phyloP scores from a whole-genome alignment of 2,797 vertebrate genomes.

The Platalea minor region DNA sequence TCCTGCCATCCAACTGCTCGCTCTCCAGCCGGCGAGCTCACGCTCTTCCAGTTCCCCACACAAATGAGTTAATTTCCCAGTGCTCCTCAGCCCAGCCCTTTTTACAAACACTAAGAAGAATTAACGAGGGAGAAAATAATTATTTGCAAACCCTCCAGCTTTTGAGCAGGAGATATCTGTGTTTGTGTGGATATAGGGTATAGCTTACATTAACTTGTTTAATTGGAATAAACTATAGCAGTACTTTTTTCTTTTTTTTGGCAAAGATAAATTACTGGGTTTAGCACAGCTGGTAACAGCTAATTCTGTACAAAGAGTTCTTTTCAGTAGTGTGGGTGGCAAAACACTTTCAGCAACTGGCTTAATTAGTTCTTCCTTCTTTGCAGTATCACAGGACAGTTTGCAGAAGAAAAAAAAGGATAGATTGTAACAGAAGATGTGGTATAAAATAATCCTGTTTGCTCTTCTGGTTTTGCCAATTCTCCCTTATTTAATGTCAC shows the following conservation, averaged over 20 bases:
- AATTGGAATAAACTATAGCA: slow-evolving; percentile 38
- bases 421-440: background rate
- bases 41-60: background rate
- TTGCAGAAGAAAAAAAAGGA: background rate
- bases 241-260: background rate
- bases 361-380: slow-evolving; percentile 45
- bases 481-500: background rate
- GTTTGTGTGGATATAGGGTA: slow-evolving; percentile 7
- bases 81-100: background rate
- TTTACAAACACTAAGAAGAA: background rate
- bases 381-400: slow-evolving; percentile 11
- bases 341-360: slow-evolving; percentile 52
- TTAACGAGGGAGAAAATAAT: slow-evolving; percentile 18
- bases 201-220: slow-evolving; percentile 14
- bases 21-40: background rate
- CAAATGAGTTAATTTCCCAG: background rate
- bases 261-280: slow-evolving; percentile 35
- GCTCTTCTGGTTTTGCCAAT: background rate
- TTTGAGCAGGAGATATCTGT: background rate
- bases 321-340: slow-evolving; percentile 48
- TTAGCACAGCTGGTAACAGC: slow-evolving; percentile 47
- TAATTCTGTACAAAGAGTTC: slow-evolving; percentile 52
- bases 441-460: background rate
- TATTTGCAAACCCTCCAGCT: slow-evolving; percentile 34
- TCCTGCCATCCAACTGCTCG: background rate